Base-by-base conservation (phyloP, 1,140 invertebrate genomes). In the Pogonomyrmex barbatus region DNA sequence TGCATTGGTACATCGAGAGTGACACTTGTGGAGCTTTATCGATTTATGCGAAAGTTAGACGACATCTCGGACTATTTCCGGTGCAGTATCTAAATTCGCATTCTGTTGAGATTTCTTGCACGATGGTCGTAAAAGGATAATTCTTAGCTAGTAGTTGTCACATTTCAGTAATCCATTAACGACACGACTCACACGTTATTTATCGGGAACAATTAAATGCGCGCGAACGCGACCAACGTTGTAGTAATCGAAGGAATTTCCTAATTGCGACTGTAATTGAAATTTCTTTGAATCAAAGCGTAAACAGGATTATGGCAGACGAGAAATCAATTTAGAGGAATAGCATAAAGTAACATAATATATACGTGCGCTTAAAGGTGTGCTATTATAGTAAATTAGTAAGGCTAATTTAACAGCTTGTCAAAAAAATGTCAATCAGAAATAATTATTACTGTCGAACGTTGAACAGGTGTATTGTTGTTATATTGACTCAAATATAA, bases 241-340 rank as follows among this genome's bases (percentile, higher is more conserved):
- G 4, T n/a, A 67, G 33, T 86, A 76, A 88, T 79, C 58, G 52
- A 39, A 39, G 39, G 14, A 45, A 33, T 67, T 76, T 76, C 14
- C 24, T 76, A 60, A 76, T 76, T 60, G 39, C 24, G 8, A 33
- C n/a, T 76, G 58, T 78, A 65, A 39, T 65, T 78, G 10, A 14
- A 50, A 50, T 65, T 78, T 78, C 17, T 78, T 50, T 63, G 30
- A 60, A 9, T 12, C 30, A 62, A 62, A 77, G 30, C 17, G 42
- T 1, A 39, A 76, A 76, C 10, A 6, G 30, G 33, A 78, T 78
- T 65, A n/a, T 14, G 39, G 14, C 6, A 78, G 12, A 6, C 6
- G 76, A 78, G 60, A 78, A 65, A 78, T 47, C 33, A 65, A 78
- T 65, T 78, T 39, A 10, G 12, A 17, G 6, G 14, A 78, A 78